Percentiles rank a stretch among this genome's conserved stretches.
These are phyloP conservation scores for Colletes gigas DNA, from an alignment of 1,140 invertebrate genomes.

Conservation along the genomic window DNA sequence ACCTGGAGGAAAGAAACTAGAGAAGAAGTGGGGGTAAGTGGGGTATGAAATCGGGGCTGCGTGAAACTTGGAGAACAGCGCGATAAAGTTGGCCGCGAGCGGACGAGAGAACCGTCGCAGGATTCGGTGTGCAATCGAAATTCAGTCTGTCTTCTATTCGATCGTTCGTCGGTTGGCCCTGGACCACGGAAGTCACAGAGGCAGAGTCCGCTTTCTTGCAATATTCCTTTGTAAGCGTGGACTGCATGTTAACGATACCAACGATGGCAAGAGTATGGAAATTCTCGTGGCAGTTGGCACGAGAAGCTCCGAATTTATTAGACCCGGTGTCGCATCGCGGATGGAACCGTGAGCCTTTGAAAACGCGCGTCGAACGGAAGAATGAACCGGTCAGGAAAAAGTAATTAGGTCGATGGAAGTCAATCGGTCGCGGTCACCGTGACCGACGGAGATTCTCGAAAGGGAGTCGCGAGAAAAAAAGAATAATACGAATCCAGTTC, in stretches of 20 bases:
- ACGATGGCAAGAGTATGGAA: too few relatives aligned
- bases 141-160: too few relatives aligned
- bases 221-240: too few relatives aligned
- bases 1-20: conserved; percentile 15
- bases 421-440: neutral
- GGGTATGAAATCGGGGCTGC: conserved; percentile 25
- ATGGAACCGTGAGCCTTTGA: neutral
- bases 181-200: too few relatives aligned
- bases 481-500: neutral
- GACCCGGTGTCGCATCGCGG: neutral
- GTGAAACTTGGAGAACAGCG: conserved; percentile 28
- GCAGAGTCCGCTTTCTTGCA: too few relatives aligned
- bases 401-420: conserved; percentile 18
- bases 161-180: too few relatives aligned
- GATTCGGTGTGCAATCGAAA: too few relatives aligned
- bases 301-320: too few relatives aligned
- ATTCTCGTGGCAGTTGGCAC: too few relatives aligned
- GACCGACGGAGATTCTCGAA: neutral
- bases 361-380: neutral
- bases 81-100: conserved; percentile 10
- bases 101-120: neutral
- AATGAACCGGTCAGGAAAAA: neutral
- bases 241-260: too few relatives aligned
- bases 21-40: conserved; percentile 19
- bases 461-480: neutral